phyloP scores from a whole-genome alignment of 2,113 vertebrate genomes.

The Sialia sialis region DNA sequence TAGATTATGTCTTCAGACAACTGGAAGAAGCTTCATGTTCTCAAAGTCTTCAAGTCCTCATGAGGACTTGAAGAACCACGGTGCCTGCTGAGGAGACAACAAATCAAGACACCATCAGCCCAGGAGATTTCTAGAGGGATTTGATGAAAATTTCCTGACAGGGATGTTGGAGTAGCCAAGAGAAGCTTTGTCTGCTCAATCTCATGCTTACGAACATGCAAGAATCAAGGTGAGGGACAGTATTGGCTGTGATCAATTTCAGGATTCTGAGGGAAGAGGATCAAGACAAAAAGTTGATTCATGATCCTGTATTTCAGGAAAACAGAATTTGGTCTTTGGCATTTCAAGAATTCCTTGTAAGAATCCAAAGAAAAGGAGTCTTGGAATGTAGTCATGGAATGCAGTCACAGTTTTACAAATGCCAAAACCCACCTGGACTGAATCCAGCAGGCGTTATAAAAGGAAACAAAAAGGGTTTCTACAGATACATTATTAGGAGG shows the following conservation, averaged over 20 bases:
- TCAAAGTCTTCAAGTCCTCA: background rate
- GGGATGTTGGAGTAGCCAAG: rapidly evolving
- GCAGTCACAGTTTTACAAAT: background rate
- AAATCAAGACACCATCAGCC: background rate
- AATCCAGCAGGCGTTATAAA: background rate
- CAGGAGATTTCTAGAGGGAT: background rate
- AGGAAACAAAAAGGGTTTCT: background rate
- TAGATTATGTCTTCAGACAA: background rate
- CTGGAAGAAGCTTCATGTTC: background rate
- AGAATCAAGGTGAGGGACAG: background rate
- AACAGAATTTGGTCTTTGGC: background rate
- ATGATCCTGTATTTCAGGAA: background rate
- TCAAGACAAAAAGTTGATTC: background rate
- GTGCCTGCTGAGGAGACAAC: background rate
- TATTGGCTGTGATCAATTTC: background rate
- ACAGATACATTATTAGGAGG: background rate
- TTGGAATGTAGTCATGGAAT: background rate
- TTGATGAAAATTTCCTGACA: background rate
- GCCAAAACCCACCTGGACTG: background rate
- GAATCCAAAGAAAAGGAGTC: background rate
- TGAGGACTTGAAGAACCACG: background rate
- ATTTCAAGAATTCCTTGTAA: background rate
- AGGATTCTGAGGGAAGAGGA: background rate
- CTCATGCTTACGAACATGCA: background rate
- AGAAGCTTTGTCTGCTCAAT: background rate